Conservation (phyloP, 2,888 invertebrate species). For the Escarpia spicata region DNA sequence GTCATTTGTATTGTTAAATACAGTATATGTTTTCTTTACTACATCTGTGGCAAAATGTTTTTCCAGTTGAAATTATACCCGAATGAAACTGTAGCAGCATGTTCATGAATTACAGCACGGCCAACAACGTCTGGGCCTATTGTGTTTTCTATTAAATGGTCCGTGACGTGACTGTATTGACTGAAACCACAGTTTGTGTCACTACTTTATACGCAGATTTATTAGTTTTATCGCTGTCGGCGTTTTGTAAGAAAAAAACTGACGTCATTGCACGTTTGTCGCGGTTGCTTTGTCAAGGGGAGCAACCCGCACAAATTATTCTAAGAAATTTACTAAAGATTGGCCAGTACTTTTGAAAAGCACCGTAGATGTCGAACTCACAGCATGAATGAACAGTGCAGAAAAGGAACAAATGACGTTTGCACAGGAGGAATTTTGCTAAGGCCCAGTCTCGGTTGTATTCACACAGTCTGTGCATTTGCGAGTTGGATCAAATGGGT, state of each 20-base stretch:
- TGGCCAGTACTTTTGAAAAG: constrained; percentile 1
- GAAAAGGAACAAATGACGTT: background rate
- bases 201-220: background rate
- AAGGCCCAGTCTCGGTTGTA: background rate
- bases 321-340: background rate
- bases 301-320: background rate
- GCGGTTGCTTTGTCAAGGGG: background rate
- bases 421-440: background rate
- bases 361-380: background rate
- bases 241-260: background rate
- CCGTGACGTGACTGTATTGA: background rate
- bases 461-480: background rate
- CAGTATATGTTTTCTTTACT: background rate
- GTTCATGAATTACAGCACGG: background rate
- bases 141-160: background rate
- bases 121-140: background rate
- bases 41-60: background rate
- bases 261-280: background rate
- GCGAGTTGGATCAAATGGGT: background rate
- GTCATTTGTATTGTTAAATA: background rate
- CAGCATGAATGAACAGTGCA: background rate
- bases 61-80: background rate
- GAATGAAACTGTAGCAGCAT: background rate
- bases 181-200: background rate
- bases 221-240: background rate